Base-by-base conservation (phyloP, 2,113 vertebrate species). In the Grus americana region DNA sequence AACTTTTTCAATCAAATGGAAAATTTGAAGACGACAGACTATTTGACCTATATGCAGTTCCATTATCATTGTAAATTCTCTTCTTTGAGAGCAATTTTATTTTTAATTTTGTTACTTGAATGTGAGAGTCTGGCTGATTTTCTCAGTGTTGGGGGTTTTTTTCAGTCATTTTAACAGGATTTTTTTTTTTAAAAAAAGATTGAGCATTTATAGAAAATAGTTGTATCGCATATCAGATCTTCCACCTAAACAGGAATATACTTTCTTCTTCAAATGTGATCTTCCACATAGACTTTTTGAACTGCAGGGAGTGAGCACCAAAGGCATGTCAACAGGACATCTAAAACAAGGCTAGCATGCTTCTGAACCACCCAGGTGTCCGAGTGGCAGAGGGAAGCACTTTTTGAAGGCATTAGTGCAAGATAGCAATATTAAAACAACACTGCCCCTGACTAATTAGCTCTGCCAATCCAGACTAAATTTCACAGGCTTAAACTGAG, bases 11-110 rank as follows among this genome's bases (percentile, higher is more conserved):
- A 94, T 89, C 65, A 70, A 81, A 70, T 36, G 42, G 27, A 75
- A 87, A 93, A 91, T 58, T 26, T 72, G 40, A 44, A 82, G 30
- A 52, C 80, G 47, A 65, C 10, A 65, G 70, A 57, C 32, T 89
- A 46, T 67, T 68, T 93, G 88, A 95, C 70, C 78, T 89, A 65
- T 18, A 65, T 36, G 23, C 26, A 32, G 23, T 61, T 81, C 46
- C 57, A 92, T 89, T 73, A 82, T 36, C 61, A 82, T n/a, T 72
- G 70, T 54, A 94, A 95, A 93, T 79, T 86, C 26, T 71, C 38
- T 29, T 79, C 17, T 87, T 81, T 38, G 19, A 73, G 15, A 83
- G 23, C 20, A 88, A 65, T 57, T 89, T 89, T 52, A 40, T 26
- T 88, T 62, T 75, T 72, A 89, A 92, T 91, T 94, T 86, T 85